A percentile compares a stretch with the other conserved stretches of the same genome.
phyloP scores from a whole-genome alignment of 2,888 invertebrate genomes.

The Cantharis lateralis region DNA sequence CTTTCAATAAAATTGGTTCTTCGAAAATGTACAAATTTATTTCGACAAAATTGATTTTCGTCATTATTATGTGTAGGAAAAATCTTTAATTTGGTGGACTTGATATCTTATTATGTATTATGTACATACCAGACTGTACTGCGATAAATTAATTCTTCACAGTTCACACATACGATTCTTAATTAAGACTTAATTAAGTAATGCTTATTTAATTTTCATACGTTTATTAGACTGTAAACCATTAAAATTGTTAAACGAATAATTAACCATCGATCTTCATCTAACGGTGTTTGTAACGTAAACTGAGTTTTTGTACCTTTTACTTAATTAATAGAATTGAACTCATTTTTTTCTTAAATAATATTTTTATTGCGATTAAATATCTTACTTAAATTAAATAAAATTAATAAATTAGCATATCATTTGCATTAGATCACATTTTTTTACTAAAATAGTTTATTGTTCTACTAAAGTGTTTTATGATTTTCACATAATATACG shows the following conservation, averaged over 20 bases:
- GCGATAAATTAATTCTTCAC: neutral
- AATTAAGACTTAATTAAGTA: neutral
- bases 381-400: neutral
- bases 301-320: neutral
- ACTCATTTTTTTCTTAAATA: neutral
- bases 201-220: constrained; percentile 16
- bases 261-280: neutral
- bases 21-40: too few species aligned
- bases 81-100: too few species aligned
- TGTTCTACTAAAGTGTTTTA: too few species aligned
- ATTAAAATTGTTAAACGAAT: constrained; percentile 16
- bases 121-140: neutral
- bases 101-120: neutral
- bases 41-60: too few species aligned
- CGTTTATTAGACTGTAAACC: constrained; percentile 25
- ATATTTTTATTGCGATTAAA: neutral
- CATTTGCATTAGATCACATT: neutral
- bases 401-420: neutral
- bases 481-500: too few species aligned
- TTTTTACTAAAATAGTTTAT: too few species aligned
- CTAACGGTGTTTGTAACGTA: neutral
- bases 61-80: too few species aligned
- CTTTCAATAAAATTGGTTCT: too few species aligned
- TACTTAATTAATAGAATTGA: neutral
- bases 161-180: neutral